Evolutionary conservation across 2,888 invertebrate species (phyloP).

Genomic region (Asteroscopus sphinx): DNA sequence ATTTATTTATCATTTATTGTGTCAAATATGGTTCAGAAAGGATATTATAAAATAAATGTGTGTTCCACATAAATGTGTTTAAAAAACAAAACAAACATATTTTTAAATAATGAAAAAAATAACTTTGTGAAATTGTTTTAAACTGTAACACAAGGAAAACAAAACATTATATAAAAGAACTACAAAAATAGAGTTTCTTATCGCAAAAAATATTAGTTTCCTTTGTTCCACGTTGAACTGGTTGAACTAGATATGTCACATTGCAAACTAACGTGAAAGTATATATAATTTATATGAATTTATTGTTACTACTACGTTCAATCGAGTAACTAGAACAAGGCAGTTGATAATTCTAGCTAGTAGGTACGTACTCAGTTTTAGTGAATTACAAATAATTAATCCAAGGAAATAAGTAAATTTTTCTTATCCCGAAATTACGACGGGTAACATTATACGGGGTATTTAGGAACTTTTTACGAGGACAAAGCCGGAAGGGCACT

Average conservation of each 20-base stretch:
- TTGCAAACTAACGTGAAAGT: conserved; percentile 3
- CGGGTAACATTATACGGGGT: too few species aligned
- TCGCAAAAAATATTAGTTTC: conserved; percentile 30
- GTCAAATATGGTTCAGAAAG: too few species aligned
- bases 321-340: conserved; percentile 22
- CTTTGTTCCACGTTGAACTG: conserved; percentile 27
- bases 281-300: conserved; percentile 30
- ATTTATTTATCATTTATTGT: too few species aligned
- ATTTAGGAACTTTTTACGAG: too few species aligned
- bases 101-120: too few species aligned
- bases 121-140: too few species aligned
- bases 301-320: conserved; percentile 16
- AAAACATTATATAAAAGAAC: neutral
- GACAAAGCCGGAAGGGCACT: too few species aligned
- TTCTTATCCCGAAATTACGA: too few species aligned
- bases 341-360: conserved; percentile 12
- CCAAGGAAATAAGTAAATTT: too few species aligned
- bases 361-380: neutral
- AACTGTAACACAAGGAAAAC: conserved; percentile 10
- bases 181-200: conserved; percentile 22
- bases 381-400: neutral
- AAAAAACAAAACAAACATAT: too few species aligned
- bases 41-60: too few species aligned
- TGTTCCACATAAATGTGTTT: too few species aligned
- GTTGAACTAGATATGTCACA: conserved; percentile 43